A percentile compares a stretch with the other conserved stretches of the same genome.
Evolutionary conservation across 1,140 invertebrate species (phyloP).

Genomic region (Galendromus occidentalis): DNA sequence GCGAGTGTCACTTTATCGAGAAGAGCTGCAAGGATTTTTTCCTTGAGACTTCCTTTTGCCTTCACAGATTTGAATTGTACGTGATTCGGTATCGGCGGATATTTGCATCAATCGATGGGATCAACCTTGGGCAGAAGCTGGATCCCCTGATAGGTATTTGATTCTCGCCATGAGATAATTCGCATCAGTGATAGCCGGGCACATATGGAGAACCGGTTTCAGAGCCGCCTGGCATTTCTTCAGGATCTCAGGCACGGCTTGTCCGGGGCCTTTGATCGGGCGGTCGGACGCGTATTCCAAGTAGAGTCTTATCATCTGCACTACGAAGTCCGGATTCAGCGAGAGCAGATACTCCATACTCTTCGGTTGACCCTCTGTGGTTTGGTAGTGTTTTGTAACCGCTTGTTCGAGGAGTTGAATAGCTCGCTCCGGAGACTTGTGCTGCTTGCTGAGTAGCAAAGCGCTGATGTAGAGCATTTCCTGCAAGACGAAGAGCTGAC

Average conservation of each 20-base stretch:
- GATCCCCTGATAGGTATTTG: constrained; percentile 47
- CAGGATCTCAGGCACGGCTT: constrained; percentile 28
- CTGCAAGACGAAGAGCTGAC: background rate
- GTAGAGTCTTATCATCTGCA: constrained; percentile 55
- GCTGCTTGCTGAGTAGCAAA: background rate
- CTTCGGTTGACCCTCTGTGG: background rate
- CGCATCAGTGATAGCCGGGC: constrained; percentile 54
- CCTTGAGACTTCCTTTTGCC: no score
- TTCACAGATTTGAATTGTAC: no score
- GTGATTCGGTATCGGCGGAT: no score
- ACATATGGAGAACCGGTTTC: constrained; percentile 48
- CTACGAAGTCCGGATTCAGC: constrained; percentile 64
- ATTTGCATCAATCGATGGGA: no score
- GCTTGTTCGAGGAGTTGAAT: constrained; percentile 1
- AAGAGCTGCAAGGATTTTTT: constrained; percentile 7
- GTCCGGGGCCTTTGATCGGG: constrained; percentile 28
- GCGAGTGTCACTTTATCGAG: constrained; percentile 36
- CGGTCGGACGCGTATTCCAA: constrained; percentile 47
- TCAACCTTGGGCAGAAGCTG: background rate
- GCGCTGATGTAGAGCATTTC: constrained; percentile 3
- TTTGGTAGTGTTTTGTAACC: constrained; percentile 1
- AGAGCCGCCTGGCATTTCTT: constrained; percentile 43
- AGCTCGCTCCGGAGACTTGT: background rate
- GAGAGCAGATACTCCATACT: constrained; percentile 44
- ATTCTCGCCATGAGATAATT: constrained; percentile 54